Evolutionary conservation across 1,140 invertebrate genomes (phyloP), one percentile per base, ranked within the genome.

Genomic region (Lasioglossum baleicum): DNA sequence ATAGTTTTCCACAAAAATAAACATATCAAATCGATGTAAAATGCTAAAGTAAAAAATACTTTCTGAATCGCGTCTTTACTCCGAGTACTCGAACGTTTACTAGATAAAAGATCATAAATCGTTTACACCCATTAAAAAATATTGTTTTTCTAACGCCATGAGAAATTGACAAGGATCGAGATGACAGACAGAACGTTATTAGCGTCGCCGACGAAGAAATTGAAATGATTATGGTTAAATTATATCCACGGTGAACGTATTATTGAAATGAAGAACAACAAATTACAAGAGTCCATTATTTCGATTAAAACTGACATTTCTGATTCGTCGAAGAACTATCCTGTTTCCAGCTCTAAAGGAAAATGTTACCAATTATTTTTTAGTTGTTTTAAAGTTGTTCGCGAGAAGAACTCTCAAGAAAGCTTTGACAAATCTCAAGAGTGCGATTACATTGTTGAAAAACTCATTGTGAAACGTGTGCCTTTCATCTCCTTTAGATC

Each of bases 401-500:
- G 7, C 10, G 63, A 74, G 20, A 58, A 26, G 6, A 10, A 79
- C 5, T 63, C 61, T 0, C 7, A 22, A 2, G 71, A 56, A 11
- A 44, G 44, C 0, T n/a, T 56, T 2, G 44, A 11, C 26, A 31
- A 83, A 63, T 13, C 26, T 0, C 69, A 83, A 7, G 63, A 75
- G 10, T 83, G 35, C 15, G 83, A 84, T 51, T 83, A 84, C 5
- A 48, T 84, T 2, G 68, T 84, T 44, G 83, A 84, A 42, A 84
- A 84, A 61, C 83, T 84, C 13, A 11, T 84, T 11, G 76, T 84
- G 15, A 83, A 75, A 26, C 81, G 76, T 6, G 72, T 83, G 22
- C 83, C 83, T 13, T 64, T 80, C n/a, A 22, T 68, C 17, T 35
- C 80, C 0, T 63, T 80, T 22, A 63, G 48, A n/a, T 67, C 80